These are phyloP conservation scores for Trinorchestia longiramus DNA, from an alignment of 1,140 invertebrate species.

Conservation along the genomic window DNA sequence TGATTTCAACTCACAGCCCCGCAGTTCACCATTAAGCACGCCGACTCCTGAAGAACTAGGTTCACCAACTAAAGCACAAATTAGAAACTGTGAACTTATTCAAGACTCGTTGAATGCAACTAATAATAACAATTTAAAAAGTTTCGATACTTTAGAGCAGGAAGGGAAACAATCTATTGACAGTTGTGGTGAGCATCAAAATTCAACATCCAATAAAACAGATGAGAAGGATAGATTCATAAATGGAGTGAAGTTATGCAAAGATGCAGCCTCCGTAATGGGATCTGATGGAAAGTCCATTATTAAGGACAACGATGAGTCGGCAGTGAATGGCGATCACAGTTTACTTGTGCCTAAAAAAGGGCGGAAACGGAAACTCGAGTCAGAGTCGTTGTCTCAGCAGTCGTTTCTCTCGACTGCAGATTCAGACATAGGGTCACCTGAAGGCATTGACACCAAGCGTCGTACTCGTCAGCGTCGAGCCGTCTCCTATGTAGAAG, in stretches of 20 bases:
- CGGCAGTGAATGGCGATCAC: background rate
- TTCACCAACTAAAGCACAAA: background rate
- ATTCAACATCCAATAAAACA: background rate
- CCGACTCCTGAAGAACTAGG: background rate
- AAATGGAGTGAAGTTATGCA: background rate
- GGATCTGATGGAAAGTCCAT: background rate
- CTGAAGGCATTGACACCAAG: constrained; percentile 58
- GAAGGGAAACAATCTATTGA: background rate
- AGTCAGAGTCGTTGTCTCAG: constrained; percentile 22
- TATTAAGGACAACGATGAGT: background rate
- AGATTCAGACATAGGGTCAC: constrained; percentile 18
- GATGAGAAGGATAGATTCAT: constrained; percentile 3
- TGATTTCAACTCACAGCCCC: background rate
- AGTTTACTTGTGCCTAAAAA: background rate
- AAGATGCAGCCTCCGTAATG: background rate
- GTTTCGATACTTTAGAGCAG: background rate
- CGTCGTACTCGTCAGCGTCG: constrained; percentile 64
- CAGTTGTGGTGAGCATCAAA: background rate
- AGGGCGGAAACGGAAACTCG: constrained; percentile 37
- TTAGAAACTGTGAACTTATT: background rate
- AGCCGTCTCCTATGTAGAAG: constrained; percentile 65
- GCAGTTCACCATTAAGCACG: background rate
- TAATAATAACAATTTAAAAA: constrained; percentile 49
- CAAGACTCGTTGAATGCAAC: background rate
- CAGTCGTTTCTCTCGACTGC: background rate